Evolutionary conservation across 2,113 vertebrate genomes (phyloP), one percentile per base, ranked within the genome.

Genomic region (Paedocypris sp.): DNA sequence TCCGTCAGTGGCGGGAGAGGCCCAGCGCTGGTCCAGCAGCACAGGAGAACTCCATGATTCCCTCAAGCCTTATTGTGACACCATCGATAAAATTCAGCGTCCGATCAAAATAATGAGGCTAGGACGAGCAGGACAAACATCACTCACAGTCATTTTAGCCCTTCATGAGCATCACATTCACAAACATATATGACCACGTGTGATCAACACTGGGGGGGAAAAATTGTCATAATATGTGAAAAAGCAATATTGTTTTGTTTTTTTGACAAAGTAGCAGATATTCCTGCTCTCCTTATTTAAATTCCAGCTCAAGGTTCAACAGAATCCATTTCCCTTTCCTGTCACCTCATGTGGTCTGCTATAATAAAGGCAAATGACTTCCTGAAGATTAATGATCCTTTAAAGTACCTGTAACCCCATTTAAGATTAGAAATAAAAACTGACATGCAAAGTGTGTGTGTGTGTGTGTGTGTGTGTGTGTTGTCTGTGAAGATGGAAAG

Each of bases 51-150:
- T 57, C 39, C 32, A 39, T 28, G 42, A 39, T 43, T 57, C 53
- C 53, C 53, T 57, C 39, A 19, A 57, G 53, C 38, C 53, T 18
- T 29, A 57, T 57, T 57, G 42, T 57, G 38, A 57, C 53, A 43
- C 25, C 39, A 57, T 57, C 53, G 31, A 12, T 31, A 28, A 57
- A 57, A 43, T 42, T 25, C 53, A 13, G 25, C 12, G 6, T 57
- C 25, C 42, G 16, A 41, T 12, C 12, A 57, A 43, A 57, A 57
- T 57, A 57, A 57, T 57, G 39, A 57, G 53, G 16, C 53, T 5
- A 15, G 53, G 11, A 31, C 22, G 39, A 57, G 12, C 53, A 57
- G 16, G 11, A 32, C 39, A 57, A 57, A 57, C 53, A 57, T 57
- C 48, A 32, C 3, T 51, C 29, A 33, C 18, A 33, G 9, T 20